Base-by-base conservation (phyloP, 2,797 vertebrate genomes). In the Neomorphus geoffroyi region DNA sequence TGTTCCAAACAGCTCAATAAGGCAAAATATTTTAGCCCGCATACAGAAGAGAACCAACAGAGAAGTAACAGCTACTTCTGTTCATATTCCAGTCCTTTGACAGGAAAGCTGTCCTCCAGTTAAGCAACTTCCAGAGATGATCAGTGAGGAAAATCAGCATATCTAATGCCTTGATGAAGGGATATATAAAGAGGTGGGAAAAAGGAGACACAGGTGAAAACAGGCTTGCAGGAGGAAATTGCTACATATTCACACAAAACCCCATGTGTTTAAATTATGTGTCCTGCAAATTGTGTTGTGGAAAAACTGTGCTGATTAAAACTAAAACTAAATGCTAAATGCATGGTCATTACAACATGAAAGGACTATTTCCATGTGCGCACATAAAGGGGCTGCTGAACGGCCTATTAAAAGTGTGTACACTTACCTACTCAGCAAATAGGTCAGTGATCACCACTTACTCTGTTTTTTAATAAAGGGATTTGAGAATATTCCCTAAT, bases 401-500 rank as follows among this genome's bases (percentile, higher is more conserved):
- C 0, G 18, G 39, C 69, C 70, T 87, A 62, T 66, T 90, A 72
- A 92, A 93, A 80, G 17, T 10, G 0, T 32, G 71, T 73, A 57
- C 53, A 23, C 54, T 56, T 88, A 73, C 61, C 88, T 88, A 62
- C 46, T 61, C 80, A 84, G 88, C 80, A 93, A 93, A 81, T 41
- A 91, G 85, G 84, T 91, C 91, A 86, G 79, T 9, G 57, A 89
- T 66, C 84, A 90, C 56, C 53, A 37, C 71, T 93, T 80, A 66
- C 62, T 62, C 77, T 82, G 50, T 24, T 87, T 95, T 95, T 96
- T 94, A 96, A 94, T 92, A 93, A 95, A 95, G 86, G 71, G 87
- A 94, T 92, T 96, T 95, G 69, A 92, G 58, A 90, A 87, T 89
- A 96, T 93, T 94, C 91, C 87, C 88, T 74, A 50, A 61, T 85